Conservation (phyloP, 2,113 vertebrate genomes). For the Sander lucioperca region DNA sequence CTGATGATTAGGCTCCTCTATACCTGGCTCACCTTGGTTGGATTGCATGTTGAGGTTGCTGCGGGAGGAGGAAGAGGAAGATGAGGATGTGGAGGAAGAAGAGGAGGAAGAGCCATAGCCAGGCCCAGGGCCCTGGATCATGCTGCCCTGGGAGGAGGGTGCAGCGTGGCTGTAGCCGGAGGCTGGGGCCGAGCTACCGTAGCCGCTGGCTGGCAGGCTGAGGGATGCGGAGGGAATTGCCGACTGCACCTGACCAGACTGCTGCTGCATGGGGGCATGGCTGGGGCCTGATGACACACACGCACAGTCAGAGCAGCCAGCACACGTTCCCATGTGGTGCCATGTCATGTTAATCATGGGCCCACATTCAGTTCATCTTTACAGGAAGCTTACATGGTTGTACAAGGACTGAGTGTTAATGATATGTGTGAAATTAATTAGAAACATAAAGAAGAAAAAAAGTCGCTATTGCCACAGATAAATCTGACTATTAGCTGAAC, state of each 20-base stretch:
- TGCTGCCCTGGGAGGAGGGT: conserved; percentile 89
- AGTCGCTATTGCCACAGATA: not conserved
- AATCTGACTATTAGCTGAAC: conserved; percentile 20
- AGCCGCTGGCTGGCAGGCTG: conserved; percentile 89
- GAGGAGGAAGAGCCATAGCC: conserved; percentile 90
- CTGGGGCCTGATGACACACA: conserved; percentile 87
- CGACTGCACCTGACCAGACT: conserved; percentile 86
- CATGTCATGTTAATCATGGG: conserved; percentile 35
- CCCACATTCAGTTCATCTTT: conserved; percentile 81
- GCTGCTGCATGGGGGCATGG: conserved; percentile 92
- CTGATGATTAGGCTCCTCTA: conserved; percentile 13
- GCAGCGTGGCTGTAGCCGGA: conserved; percentile 90
- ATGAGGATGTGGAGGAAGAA: conserved; percentile 82
- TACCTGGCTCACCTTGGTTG: conserved; percentile 89
- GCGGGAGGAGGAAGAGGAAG: conserved; percentile 91
- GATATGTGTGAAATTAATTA: not conserved
- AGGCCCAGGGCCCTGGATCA: conserved; percentile 89
- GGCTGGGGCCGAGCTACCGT: conserved; percentile 81
- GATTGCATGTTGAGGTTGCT: conserved; percentile 96
- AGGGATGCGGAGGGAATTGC: conserved; percentile 90
- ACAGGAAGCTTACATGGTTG: conserved; percentile 31
- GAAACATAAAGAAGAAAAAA: conserved; percentile 16
- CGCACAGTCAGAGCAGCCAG: conserved; percentile 73
- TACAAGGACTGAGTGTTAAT: not conserved
- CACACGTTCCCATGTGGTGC: conserved; percentile 29